These are phyloP conservation scores for Leptobrachium ailaonicum DNA, from an alignment of 2,113 vertebrate genomes.

Conservation along the genomic window DNA sequence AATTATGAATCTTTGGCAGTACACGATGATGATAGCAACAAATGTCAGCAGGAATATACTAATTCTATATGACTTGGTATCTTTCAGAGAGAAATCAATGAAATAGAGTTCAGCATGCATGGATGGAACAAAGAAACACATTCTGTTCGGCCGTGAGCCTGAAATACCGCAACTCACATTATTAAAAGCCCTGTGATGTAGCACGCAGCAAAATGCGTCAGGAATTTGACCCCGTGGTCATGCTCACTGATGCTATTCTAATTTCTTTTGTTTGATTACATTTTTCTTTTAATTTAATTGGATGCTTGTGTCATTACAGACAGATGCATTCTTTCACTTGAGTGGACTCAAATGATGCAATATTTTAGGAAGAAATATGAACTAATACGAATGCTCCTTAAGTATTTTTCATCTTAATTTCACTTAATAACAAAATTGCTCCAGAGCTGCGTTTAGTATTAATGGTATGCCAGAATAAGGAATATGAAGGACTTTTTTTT, in stretches of 20 bases:
- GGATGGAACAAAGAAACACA: not conserved
- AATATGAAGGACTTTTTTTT: too few relatives aligned
- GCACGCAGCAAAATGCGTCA: slow-evolving; percentile 15
- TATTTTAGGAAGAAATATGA: slow-evolving; percentile 26
- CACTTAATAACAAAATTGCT: too few relatives aligned
- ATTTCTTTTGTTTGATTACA: slow-evolving; percentile 42
- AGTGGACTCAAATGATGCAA: not conserved
- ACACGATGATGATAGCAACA: too few relatives aligned
- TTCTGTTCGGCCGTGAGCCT: not conserved
- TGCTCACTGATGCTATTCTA: slow-evolving; percentile 25
- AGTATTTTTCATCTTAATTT: not conserved
- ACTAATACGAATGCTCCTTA: not conserved
- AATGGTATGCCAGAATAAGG: too few relatives aligned
- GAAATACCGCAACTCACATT: slow-evolving; percentile 19
- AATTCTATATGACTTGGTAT: not conserved
- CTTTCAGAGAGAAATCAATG: not conserved
- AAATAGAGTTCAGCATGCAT: slow-evolving; percentile 9
- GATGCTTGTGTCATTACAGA: slow-evolving; percentile 38
- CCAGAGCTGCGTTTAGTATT: too few relatives aligned
- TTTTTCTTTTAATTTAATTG: slow-evolving; percentile 40
- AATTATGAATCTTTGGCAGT: too few relatives aligned
- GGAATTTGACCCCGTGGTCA: slow-evolving; percentile 34
- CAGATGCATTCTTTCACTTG: slow-evolving; percentile 24
- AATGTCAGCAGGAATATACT: not conserved
- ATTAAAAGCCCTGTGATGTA: slow-evolving; percentile 31